A percentile compares a stretch with the other conserved stretches of the same genome.
phyloP scores from a whole-genome alignment of 2,797 vertebrate species.

The Trichosurus vulpecula region DNA sequence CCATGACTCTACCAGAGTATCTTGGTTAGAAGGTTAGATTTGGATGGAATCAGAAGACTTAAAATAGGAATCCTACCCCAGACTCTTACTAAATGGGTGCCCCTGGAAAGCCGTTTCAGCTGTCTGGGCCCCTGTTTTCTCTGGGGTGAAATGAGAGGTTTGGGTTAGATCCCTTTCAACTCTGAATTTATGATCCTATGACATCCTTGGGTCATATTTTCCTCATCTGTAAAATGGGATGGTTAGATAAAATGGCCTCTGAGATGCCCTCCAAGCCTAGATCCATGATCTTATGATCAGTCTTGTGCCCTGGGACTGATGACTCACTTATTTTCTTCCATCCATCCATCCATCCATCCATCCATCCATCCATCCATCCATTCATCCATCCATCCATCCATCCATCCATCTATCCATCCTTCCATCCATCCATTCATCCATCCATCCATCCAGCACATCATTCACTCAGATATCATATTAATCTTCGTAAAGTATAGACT shows the following conservation, averaged over 20 bases:
- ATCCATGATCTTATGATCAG: neutral
- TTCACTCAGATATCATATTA: neutral
- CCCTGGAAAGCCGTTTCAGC: neutral
- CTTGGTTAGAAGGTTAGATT: neutral
- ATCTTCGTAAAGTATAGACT: neutral
- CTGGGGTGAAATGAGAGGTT: neutral
- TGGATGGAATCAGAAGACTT: neutral
- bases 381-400: too few species aligned
- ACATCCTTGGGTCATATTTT: constrained; percentile 13
- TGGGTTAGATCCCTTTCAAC: neutral
- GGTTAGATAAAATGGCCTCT: neutral
- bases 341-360: too few species aligned
- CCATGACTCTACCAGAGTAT: neutral
- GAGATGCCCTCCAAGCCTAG: neutral
- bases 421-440: too few species aligned
- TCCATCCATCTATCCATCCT: too few species aligned
- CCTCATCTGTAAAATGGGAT: constrained; percentile 14
- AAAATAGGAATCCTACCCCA: neutral
- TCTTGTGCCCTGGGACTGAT: neutral
- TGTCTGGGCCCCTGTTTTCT: neutral
- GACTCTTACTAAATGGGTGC: neutral
- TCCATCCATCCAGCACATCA: neutral
- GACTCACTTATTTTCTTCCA: neutral
- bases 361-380: too few species aligned
- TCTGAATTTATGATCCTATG: neutral